Evolutionary conservation across 2,888 invertebrate genomes (phyloP).

Genomic region (Dryobotodes eremita): DNA sequence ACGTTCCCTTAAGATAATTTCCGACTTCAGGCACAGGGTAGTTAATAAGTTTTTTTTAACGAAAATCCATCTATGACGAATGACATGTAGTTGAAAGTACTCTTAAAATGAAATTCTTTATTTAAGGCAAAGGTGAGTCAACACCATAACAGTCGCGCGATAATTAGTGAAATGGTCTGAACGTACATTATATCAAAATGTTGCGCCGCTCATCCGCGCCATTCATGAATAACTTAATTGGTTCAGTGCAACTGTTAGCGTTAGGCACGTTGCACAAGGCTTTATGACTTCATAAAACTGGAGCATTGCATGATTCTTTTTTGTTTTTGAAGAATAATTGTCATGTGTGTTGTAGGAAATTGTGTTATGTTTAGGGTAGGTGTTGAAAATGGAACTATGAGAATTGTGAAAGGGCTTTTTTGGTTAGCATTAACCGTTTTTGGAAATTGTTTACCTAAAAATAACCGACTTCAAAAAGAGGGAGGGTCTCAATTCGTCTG

Average conservation of each 20-base stretch:
- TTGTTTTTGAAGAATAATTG: constrained; percentile 25
- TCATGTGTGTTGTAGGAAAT: not conserved
- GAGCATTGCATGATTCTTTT: not conserved
- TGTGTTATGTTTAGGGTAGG: constrained; percentile 12
- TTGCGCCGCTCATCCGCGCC: constrained; percentile 68
- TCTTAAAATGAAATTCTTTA: not conserved
- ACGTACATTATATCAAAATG: constrained; percentile 64
- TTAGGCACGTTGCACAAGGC: constrained; percentile 55
- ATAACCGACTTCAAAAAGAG: too few relatives aligned
- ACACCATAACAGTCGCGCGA: constrained; percentile 36
- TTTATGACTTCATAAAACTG: constrained; percentile 51
- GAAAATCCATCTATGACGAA: not conserved
- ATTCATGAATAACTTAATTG: constrained; percentile 88
- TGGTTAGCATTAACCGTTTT: not conserved
- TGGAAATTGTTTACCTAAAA: not conserved
- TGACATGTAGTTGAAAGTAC: not conserved
- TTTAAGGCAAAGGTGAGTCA: constrained; percentile 17
- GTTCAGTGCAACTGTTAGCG: constrained; percentile 72
- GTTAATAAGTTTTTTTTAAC: too few relatives aligned
- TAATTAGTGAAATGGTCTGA: constrained; percentile 66
- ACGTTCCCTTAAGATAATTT: not conserved
- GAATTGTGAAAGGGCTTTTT: not conserved
- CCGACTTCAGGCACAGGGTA: not conserved
- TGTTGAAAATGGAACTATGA: too few relatives aligned
- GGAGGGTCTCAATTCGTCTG: too few relatives aligned